Evolutionary conservation across 1,140 invertebrate species (phyloP).

Genomic region (Luehdorfia chinensis): DNA sequence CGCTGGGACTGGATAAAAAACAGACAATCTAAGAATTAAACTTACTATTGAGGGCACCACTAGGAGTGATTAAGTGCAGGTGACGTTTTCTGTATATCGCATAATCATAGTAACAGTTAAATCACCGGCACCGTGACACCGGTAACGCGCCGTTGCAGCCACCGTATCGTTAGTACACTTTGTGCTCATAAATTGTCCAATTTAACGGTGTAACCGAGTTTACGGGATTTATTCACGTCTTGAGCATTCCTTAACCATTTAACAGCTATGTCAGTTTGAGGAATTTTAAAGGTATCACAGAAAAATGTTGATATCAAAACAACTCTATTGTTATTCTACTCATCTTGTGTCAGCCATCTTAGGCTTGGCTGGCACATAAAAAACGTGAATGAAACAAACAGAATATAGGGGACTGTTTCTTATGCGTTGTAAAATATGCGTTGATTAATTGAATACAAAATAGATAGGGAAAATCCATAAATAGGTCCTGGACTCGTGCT

Average conservation of each 20-base stretch:
- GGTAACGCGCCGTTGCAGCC: conserved; percentile 45
- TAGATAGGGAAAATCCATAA: neutral
- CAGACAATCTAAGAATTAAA: too few relatives aligned
- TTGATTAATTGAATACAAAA: too few relatives aligned
- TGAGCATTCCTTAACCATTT: neutral
- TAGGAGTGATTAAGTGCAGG: conserved; percentile 31
- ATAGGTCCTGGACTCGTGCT: too few relatives aligned
- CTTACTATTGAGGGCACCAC: too few relatives aligned
- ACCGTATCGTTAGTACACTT: conserved; percentile 35
- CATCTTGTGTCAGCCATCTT: too few relatives aligned
- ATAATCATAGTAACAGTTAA: conserved; percentile 49
- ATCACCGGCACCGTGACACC: conserved; percentile 31
- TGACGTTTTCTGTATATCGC: conserved; percentile 53
- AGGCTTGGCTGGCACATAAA: too few relatives aligned
- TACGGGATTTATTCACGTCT: conserved; percentile 19
- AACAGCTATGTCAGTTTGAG: neutral
- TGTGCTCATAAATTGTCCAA: conserved; percentile 62
- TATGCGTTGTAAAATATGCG: too few relatives aligned
- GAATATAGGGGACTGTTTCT: too few relatives aligned
- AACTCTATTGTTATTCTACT: too few relatives aligned
- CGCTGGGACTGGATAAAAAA: too few relatives aligned
- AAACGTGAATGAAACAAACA: too few relatives aligned
- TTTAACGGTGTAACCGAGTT: conserved; percentile 59
- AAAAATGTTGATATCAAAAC: neutral
- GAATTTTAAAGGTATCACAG: too few relatives aligned